Evolutionary conservation across 2,888 invertebrate species (phyloP).

Genomic region (Plagodis dolabraria): DNA sequence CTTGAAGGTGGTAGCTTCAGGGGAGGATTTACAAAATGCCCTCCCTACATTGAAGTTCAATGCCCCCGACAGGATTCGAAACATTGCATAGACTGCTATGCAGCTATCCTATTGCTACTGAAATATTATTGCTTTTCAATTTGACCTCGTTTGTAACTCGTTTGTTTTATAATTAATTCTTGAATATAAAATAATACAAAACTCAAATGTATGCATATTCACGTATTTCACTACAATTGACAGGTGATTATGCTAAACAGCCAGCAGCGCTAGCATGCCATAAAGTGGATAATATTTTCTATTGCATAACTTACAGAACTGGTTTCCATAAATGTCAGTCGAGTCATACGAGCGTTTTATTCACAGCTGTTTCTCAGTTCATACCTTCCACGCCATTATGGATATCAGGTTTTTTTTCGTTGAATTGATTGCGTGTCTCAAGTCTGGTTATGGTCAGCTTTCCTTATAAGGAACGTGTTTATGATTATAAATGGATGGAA

Average conservation of each 20-base stretch:
- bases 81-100: too few species aligned
- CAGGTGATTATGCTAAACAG: slow-evolving; percentile 71
- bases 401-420: slow-evolving; percentile 53
- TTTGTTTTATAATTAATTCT: too few species aligned
- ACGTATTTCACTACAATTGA: slow-evolving; percentile 55
- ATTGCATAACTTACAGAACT: slow-evolving; percentile 76
- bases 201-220: slow-evolving; percentile 30
- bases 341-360: slow-evolving; percentile 60
- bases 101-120: too few species aligned
- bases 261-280: slow-evolving; percentile 55
- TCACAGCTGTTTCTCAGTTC: slow-evolving; percentile 63
- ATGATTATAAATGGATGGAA: slow-evolving; percentile 47
- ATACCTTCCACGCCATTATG: slow-evolving; percentile 63
- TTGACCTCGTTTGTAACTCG: too few species aligned
- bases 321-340: slow-evolving; percentile 73
- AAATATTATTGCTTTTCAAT: too few species aligned
- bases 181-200: slow-evolving; percentile 16
- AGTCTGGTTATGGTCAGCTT: slow-evolving; percentile 41
- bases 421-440: slow-evolving; percentile 58
- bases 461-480: slow-evolving; percentile 53
- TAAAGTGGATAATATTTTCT: slow-evolving; percentile 68
- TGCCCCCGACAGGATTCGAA: too few species aligned
- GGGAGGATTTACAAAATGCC: too few species aligned
- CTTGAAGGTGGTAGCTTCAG: too few species aligned
- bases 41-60: too few species aligned